Evolutionary conservation across 2,797 vertebrate species (phyloP).

Genomic region (Acropternis orthonyx): DNA sequence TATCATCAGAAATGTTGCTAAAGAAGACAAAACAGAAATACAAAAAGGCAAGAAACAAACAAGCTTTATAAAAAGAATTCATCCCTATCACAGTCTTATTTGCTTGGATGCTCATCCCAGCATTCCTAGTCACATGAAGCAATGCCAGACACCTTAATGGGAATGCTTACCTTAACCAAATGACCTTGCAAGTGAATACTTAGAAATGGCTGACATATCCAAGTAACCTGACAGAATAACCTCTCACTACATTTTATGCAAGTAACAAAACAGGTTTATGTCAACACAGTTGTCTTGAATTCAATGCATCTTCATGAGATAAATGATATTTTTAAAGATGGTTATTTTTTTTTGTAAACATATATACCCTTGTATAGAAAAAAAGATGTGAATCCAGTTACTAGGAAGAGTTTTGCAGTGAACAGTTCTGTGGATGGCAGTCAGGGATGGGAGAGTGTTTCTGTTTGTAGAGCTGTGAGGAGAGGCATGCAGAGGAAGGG

Average conservation of each 20-base stretch:
- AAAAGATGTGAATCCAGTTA: not conserved
- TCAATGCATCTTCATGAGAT: conserved; percentile 56
- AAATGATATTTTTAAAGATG: conserved; percentile 58
- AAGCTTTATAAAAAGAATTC: not conserved
- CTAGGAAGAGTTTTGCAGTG: not conserved
- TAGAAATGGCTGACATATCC: conserved; percentile 37
- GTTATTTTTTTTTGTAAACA: conserved; percentile 44
- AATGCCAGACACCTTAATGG: not conserved
- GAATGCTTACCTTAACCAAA: not conserved
- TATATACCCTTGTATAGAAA: not conserved
- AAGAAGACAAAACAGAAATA: not conserved
- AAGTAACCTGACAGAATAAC: conserved; percentile 45
- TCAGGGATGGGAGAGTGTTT: not conserved
- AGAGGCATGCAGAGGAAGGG: not conserved
- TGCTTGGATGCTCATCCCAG: not conserved
- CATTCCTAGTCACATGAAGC: not conserved
- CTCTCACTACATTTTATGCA: conserved; percentile 34
- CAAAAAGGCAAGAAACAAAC: not conserved
- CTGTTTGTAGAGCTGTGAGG: not conserved
- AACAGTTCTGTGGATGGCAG: not conserved
- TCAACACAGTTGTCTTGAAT: conserved; percentile 59
- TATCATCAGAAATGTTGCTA: not conserved
- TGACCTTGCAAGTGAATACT: not conserved
- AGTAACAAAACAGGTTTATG: conserved; percentile 18
- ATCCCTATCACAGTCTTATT: not conserved